Conservation (phyloP, 2,113 vertebrate species). For the Hydropotes inermis region DNA sequence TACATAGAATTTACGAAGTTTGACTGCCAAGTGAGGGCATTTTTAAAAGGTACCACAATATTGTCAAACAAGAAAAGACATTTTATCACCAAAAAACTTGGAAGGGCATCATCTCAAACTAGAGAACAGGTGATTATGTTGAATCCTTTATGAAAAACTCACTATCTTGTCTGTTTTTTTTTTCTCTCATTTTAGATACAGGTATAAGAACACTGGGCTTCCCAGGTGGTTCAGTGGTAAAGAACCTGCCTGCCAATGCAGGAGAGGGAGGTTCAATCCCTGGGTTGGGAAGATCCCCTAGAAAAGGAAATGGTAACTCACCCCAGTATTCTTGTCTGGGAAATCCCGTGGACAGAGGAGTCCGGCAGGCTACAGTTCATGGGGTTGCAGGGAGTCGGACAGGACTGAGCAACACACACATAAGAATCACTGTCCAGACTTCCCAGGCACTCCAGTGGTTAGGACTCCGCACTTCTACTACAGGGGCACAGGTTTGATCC, state of each 20-base stretch:
- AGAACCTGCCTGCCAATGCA: neutral
- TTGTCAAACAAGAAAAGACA: neutral
- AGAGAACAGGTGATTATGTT: neutral
- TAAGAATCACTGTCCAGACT: neutral
- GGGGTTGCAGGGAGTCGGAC: neutral
- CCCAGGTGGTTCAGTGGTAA: neutral
- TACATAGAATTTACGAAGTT: neutral
- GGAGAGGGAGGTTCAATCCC: neutral
- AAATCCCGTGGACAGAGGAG: neutral
- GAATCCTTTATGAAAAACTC: neutral
- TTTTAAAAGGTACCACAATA: neutral
- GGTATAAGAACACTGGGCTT: neutral
- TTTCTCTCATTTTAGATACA: neutral
- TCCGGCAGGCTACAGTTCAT: neutral
- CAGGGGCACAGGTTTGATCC: neutral
- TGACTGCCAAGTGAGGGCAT: neutral
- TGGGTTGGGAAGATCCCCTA: neutral
- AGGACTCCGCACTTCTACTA: neutral
- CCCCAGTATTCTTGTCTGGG: neutral
- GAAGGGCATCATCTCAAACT: neutral
- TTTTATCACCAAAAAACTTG: neutral
- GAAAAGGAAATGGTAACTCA: neutral
- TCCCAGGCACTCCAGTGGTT: neutral
- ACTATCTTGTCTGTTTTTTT: neutral
- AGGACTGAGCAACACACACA: neutral